Base-by-base conservation (phyloP, 2,113 vertebrate genomes). In the Nipponia nippon region DNA sequence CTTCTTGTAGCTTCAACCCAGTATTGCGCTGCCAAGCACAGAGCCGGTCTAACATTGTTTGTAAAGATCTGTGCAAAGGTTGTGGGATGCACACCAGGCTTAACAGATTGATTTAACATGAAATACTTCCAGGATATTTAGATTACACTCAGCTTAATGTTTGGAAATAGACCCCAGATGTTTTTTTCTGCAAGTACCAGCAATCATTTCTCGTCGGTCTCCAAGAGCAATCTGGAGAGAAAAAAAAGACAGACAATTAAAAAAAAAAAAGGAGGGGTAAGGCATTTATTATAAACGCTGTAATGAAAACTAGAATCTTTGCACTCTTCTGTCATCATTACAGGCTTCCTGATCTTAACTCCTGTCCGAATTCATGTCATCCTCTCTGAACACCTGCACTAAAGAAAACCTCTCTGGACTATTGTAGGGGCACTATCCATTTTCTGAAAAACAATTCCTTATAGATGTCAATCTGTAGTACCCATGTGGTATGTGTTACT, bases 121-220 rank as follows among this genome's bases (percentile, higher is more conserved):
- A 93, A 94, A 89, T 76, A 97, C 94, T 82, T 90, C 91, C 69
- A 53, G 29, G 55, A 83, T 90, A 89, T 95, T 93, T 95, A 95
- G 58, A 73, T 91, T 82, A 93, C 36, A 56, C 7, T 83, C 30
- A 87, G 44, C 13, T 53, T 95, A 90, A 77, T 78, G 32, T 82
- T 56, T 83, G 65, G 50, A 94, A 93, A 78, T 69, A 90, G 49
- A 90, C 10, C 16, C 47, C 66, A 89, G 61, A 14, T 92, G 25
- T 3, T 89, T 95, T 94, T 78, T 95, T 69, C 69, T 89, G 56
- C 53, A 89, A 80, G 53, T 84, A 25, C 38, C 52, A 78, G 55
- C 27, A 94, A 87, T 87, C 16, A 69, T 75, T 89, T 90, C 63
- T 72, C 38, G 36, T 49, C 93, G 53, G 65, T 87, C 32, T 89